Base-by-base conservation (phyloP, 1,140 invertebrate genomes). In the Bombus superbus region DNA sequence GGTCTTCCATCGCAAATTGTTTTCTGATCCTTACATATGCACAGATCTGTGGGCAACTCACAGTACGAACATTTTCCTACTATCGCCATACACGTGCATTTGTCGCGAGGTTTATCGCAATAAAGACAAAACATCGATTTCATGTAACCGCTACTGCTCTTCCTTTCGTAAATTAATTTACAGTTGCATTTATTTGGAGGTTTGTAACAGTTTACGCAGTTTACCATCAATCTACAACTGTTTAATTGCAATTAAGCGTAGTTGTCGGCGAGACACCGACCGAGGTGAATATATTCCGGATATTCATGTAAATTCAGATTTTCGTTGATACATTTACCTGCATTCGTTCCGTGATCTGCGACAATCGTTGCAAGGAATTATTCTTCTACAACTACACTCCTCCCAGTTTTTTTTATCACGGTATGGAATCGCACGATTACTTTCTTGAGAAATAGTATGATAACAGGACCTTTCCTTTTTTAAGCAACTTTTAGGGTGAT, bases 41-140 rank as follows among this genome's bases (percentile, higher is more conserved):
- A 92, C 22, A 88, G 38, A 38, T 93, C 89, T 3, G 64, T 35
- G 0, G 91, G 57, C 47, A 92, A 47, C 22, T 84, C 69, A 47
- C 91, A 92, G 47, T 72, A 78, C 4, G 83, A 84, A 47, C 92
- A 92, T n/a, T 89, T 90, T 15, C 72, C 18, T n/a, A 89, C 44
- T 6, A 89, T 86, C 6, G 74, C 72, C n/a, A n/a, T 87, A 57
- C 92, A 93, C 11, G 71, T 83, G 74, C 92, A 92, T 8, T 83
- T 86, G 9, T 91, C 88, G 25, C 57, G 85, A 11, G 88, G 83
- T 72, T 91, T 86, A 57, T 90, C 88, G 59, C 92, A 93, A 22
- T 92, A 88, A 9, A 91, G 62, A 42, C 92, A 93, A 22, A 92
- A 87, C 89, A 90, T 89, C 25, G 88, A 75, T 22, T 85, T 91